A percentile compares a stretch with the other conserved stretches of the same genome.
Conservation (phyloP, 2,888 invertebrate genomes). For the Cotesia congregata region DNA sequence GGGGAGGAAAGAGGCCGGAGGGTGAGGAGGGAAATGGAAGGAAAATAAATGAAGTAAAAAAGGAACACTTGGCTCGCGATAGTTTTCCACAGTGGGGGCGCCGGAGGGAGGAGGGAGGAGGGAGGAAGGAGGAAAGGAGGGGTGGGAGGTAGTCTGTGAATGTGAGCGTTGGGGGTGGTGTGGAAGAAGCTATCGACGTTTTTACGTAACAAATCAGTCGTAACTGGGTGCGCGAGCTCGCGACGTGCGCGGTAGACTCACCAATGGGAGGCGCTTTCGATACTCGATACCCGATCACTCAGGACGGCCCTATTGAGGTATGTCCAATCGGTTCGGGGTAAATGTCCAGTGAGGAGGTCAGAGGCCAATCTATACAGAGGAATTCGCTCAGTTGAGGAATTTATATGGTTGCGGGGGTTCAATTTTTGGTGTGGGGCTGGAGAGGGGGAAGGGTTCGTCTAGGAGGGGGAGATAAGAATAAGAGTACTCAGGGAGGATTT, state of each 20-base stretch:
- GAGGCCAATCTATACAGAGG: slow-evolving; percentile 49
- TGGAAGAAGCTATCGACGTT: slow-evolving; percentile 69
- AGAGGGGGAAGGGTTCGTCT: slow-evolving; percentile 28
- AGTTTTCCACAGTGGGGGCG: slow-evolving; percentile 46
- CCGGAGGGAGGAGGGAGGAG: slow-evolving; percentile 44
- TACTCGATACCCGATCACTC: slow-evolving; percentile 70
- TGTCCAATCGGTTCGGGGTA: slow-evolving; percentile 70
- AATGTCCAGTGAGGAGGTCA: slow-evolving; percentile 44
- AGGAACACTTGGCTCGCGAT: slow-evolving; percentile 52
- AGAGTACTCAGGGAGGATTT: slow-evolving; percentile 37
- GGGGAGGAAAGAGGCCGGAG: slow-evolving; percentile 25
- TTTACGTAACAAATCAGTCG: slow-evolving; percentile 71
- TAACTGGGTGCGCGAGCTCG: slow-evolving; percentile 62
- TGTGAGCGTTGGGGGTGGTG: slow-evolving; percentile 54
- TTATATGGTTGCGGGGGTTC: not conserved
- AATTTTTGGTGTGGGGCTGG: not conserved
- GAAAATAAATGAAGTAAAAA: slow-evolving; percentile 51
- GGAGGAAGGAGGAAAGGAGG: slow-evolving; percentile 45
- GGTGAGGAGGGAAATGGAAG: slow-evolving; percentile 65
- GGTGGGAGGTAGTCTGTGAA: slow-evolving; percentile 47
- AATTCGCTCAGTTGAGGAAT: not conserved
- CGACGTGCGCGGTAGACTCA: slow-evolving; percentile 65
- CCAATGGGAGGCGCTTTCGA: slow-evolving; percentile 69
- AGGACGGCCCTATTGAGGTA: slow-evolving; percentile 62
- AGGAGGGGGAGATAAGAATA: slow-evolving; percentile 36